These are phyloP conservation scores for Lissonota sp. DNA, from an alignment of 2,888 invertebrate species.

Conservation along the genomic window DNA sequence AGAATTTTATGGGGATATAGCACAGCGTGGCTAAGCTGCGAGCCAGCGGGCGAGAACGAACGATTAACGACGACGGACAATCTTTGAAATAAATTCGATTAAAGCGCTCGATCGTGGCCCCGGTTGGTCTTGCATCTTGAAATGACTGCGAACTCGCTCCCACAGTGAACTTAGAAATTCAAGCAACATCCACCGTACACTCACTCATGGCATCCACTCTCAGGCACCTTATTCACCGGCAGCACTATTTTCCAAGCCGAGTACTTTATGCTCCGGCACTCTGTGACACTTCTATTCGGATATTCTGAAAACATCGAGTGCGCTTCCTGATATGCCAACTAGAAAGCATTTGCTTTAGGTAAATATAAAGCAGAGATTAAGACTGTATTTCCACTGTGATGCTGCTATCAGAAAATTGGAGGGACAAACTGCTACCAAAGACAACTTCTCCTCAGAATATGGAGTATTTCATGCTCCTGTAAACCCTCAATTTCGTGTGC, in stretches of 20 bases:
- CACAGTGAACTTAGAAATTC: constrained; percentile 28
- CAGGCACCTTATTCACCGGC: constrained; percentile 35
- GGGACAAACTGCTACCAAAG: too few species aligned
- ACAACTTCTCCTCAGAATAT: too few species aligned
- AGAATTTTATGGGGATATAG: constrained; percentile 42
- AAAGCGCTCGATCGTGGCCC: constrained; percentile 45
- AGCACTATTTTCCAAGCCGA: constrained; percentile 20
- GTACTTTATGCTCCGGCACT: constrained; percentile 12
- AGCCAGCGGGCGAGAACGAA: constrained; percentile 16
- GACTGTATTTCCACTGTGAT: not conserved
- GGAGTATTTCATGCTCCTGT: too few species aligned
- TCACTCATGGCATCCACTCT: not conserved
- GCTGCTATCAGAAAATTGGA: too few species aligned
- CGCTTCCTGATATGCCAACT: not conserved
- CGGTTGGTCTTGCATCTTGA: constrained; percentile 31
- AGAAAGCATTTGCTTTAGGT: constrained; percentile 37
- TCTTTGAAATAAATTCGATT: constrained; percentile 72
- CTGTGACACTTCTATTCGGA: constrained; percentile 1
- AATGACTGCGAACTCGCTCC: constrained; percentile 5
- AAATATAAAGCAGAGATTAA: constrained; percentile 22
- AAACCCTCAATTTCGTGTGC: too few species aligned
- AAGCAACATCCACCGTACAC: not conserved
- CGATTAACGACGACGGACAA: constrained; percentile 69
- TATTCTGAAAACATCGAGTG: constrained; percentile 7
- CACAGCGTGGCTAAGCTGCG: constrained; percentile 51